A percentile compares a stretch with the other conserved stretches of the same genome.
Conservation (phyloP, 2,888 invertebrate genomes). For the Drosophila kanekoi region DNA sequence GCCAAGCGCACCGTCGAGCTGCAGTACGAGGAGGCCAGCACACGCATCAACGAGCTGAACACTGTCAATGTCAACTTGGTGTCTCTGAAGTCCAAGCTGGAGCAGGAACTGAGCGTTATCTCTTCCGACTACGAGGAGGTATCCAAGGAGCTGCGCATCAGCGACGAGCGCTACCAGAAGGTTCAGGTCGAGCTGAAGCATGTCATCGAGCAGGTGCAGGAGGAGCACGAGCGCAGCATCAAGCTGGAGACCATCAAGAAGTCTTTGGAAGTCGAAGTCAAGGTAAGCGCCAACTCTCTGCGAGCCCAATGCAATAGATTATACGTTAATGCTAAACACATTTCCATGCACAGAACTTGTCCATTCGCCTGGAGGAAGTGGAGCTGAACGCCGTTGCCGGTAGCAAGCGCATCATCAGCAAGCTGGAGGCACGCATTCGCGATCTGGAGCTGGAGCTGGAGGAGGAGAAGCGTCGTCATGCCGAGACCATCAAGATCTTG, state of each 20-base stretch:
- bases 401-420: conserved; percentile 98
- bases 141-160: conserved; percentile 96
- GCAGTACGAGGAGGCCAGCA: conserved; percentile 95
- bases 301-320: neutral
- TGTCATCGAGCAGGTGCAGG: conserved; percentile 96
- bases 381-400: conserved; percentile 98
- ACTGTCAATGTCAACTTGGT: conserved; percentile 98
- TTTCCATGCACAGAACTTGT: conserved; percentile 88
- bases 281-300: conserved; percentile 86
- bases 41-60: conserved; percentile 97
- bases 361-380: conserved; percentile 96
- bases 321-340: neutral
- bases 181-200: conserved; percentile 96
- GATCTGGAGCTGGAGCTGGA: conserved; percentile 97
- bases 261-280: conserved; percentile 98
- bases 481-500: conserved; percentile 98
- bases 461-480: conserved; percentile 98
- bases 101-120: conserved; percentile 95
- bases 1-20: conserved; percentile 96
- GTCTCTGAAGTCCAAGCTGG: conserved; percentile 97
- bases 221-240: conserved; percentile 98
- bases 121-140: conserved; percentile 99
- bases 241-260: conserved; percentile 99
- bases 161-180: conserved; percentile 97
- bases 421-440: conserved; percentile 97